phyloP scores from a whole-genome alignment of 2,797 vertebrate species.

The Nannoperca obscura region DNA sequence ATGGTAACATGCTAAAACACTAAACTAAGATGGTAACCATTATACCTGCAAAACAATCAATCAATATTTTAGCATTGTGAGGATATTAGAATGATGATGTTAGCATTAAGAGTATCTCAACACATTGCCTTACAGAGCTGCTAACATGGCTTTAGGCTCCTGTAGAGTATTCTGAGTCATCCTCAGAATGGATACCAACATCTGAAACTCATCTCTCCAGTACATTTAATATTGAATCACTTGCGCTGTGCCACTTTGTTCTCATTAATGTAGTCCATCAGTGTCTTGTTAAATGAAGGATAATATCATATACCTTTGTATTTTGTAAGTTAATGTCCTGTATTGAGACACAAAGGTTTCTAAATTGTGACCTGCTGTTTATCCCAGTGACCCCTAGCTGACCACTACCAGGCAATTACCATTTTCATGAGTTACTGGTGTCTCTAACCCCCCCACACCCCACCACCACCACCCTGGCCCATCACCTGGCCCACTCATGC shows the following conservation, averaged over 20 bases:
- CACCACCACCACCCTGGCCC: conserved; percentile 35
- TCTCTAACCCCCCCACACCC: conserved; percentile 68
- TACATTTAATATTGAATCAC: background rate
- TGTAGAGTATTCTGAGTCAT: background rate
- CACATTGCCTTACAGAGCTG: background rate
- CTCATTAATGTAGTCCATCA: background rate
- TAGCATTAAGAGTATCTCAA: no score
- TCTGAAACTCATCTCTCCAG: background rate
- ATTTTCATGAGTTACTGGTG: conserved; percentile 73
- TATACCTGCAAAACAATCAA: background rate
- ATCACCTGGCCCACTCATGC: conserved; percentile 85
- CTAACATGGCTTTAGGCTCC: background rate
- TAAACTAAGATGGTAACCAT: background rate
- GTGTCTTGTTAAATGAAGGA: background rate
- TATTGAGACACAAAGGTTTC: conserved; percentile 18
- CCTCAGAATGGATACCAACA: background rate
- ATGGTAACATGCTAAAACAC: background rate
- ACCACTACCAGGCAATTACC: conserved; percentile 76
- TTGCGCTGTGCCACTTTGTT: background rate
- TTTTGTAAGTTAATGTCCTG: conserved; percentile 11
- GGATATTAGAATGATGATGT: background rate
- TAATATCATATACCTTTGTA: background rate
- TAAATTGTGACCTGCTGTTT: conserved; percentile 33
- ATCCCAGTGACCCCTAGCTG: conserved; percentile 56
- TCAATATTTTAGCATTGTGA: background rate